phyloP scores from a whole-genome alignment of 2,113 vertebrate species.

The Danionella cerebrum region DNA sequence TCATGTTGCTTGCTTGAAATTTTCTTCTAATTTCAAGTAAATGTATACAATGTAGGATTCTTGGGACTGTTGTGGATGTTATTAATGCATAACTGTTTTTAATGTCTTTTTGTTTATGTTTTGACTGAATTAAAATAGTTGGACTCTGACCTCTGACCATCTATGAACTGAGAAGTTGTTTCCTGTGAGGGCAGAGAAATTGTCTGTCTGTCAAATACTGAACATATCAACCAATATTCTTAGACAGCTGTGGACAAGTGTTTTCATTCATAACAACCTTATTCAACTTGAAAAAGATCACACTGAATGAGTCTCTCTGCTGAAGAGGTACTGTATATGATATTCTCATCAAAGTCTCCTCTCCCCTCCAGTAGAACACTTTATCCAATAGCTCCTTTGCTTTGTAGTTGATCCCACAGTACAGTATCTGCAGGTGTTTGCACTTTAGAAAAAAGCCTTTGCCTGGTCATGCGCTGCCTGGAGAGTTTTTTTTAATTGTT shows the following conservation, averaged over 20 bases:
- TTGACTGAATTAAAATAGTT: neutral
- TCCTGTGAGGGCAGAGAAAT: neutral
- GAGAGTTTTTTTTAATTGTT: no score
- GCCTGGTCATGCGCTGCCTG: no score
- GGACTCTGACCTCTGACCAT: neutral
- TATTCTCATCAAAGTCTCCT: neutral
- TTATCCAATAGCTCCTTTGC: neutral
- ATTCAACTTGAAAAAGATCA: neutral
- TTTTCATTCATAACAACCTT: neutral
- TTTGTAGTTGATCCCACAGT: neutral
- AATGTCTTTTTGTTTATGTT: no score
- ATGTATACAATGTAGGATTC: no score
- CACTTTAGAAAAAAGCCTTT: neutral
- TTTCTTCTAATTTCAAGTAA: no score
- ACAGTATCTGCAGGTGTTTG: neutral
- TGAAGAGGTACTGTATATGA: neutral
- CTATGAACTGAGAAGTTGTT: neutral
- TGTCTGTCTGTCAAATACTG: neutral
- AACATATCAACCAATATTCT: neutral
- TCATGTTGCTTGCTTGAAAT: no score
- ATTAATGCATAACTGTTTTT: no score
- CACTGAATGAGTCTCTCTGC: neutral
- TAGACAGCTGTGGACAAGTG: neutral
- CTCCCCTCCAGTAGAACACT: neutral
- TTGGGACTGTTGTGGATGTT: no score